Base-by-base conservation (phyloP, 1,140 invertebrate species). In the Drosophila sucinea region DNA sequence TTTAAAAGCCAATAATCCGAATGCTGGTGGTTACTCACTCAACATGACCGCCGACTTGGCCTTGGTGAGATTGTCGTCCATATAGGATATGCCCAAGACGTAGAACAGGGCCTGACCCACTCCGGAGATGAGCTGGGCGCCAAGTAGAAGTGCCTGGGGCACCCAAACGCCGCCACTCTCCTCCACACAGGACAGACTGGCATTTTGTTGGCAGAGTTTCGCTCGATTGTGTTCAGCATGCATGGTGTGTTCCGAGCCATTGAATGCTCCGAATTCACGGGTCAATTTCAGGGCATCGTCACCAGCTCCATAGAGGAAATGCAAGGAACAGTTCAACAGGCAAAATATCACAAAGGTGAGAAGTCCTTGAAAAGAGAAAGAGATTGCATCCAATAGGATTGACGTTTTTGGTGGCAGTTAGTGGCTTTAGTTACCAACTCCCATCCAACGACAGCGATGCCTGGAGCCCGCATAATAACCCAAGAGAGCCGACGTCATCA, bases 301-400 rank as follows among this genome's bases (percentile, higher is more conserved):
- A 2, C 95, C 95, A 33, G 95, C 93, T 0, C 95, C 95, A 75
- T 96, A 97, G 6, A 97, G 90, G 47, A 96, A 94, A 75, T 96
- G 96, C 11, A 96, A 96, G 1, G 95, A 79, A 57, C 94, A 94
- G 44, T 94, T 95, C 44, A 96, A 77, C 66, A 96, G 93, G 81
- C 95, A 96, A 70, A 95, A 96, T 2, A 94, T 68, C 0, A 95
- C 94, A 1, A 96, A 94, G 17, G 94, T 94, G 67, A 95, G 94
- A 68, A 96, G 93, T 23, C 96, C 96, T 78, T 51, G 0, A 27
- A 17, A 51, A 0, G 95, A 82, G 3, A 11, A 29, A 35, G 6
- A 10, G 11, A n/a, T 29, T 38, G 33, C 27, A 25, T 56, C 4
- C 47, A 81, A 82, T 94, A 93, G 47, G 93, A 94, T 66, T 95